Evolutionary conservation across 2,797 vertebrate species (phyloP).

Genomic region (Danio aesculapii): DNA sequence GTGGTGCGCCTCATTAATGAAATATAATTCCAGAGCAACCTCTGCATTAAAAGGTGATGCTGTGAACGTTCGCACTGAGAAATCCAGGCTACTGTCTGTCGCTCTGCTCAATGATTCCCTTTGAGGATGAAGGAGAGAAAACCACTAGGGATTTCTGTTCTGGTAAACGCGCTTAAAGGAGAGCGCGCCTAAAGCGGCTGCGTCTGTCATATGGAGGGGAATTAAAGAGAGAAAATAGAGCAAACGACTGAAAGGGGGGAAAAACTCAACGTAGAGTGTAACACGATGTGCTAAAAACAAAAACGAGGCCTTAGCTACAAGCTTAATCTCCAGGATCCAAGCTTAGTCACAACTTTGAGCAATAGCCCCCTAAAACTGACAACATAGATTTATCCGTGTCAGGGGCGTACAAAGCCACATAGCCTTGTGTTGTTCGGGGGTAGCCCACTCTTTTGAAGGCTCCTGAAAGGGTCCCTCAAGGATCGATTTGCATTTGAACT

Average conservation of each 20-base stretch:
- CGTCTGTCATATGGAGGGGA: slow-evolving; percentile 29
- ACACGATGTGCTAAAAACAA: neutral
- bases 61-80: slow-evolving; percentile 67
- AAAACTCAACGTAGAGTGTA: slow-evolving; percentile 13
- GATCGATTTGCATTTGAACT: slow-evolving; percentile 64
- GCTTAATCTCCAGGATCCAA: slow-evolving; percentile 51
- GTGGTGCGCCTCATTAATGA: slow-evolving; percentile 72
- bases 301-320: slow-evolving; percentile 14
- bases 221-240: slow-evolving; percentile 35
- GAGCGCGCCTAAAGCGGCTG: slow-evolving; percentile 15
- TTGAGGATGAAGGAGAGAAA: slow-evolving; percentile 76
- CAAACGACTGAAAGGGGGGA: slow-evolving; percentile 8
- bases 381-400: slow-evolving; percentile 48
- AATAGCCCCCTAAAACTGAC: slow-evolving; percentile 42
- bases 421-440: slow-evolving; percentile 45
- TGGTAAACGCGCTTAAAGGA: slow-evolving; percentile 43
- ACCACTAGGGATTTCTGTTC: slow-evolving; percentile 66
- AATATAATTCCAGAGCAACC: slow-evolving; percentile 76
- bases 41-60: slow-evolving; percentile 72
- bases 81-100: slow-evolving; percentile 67
- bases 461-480: slow-evolving; percentile 61
- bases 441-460: slow-evolving; percentile 52
- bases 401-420: slow-evolving; percentile 45
- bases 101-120: slow-evolving; percentile 76
- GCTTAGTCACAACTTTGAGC: slow-evolving; percentile 39